Percentiles rank a stretch among this genome's conserved stretches.
These are phyloP conservation scores for Heliothis virescens DNA, from an alignment of 1,140 invertebrate genomes.

Conservation along the genomic window DNA sequence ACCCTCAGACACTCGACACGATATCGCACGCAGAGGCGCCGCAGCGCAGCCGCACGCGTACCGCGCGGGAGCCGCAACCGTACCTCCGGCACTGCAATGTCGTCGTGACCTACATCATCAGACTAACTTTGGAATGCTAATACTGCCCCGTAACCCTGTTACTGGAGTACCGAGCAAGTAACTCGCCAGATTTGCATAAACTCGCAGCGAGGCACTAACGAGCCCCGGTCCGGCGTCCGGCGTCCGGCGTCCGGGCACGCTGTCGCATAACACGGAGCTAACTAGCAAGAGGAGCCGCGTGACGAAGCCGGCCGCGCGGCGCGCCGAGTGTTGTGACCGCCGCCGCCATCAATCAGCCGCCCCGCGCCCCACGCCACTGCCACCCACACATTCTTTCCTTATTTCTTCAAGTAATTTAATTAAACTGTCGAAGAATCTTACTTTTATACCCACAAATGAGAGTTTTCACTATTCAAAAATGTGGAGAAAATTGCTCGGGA, in stretches of 20 bases:
- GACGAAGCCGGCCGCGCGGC: not conserved
- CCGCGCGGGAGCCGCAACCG: too few relatives aligned
- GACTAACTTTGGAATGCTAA: too few relatives aligned
- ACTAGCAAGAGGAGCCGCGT: not conserved
- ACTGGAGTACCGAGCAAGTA: not conserved
- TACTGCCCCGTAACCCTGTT: not conserved
- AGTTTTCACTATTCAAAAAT: conserved; percentile 9
- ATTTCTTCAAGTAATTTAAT: conserved; percentile 33
- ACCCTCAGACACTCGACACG: too few relatives aligned
- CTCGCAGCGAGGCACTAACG: conserved; percentile 5
- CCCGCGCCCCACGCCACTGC: not conserved
- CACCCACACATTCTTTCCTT: conserved; percentile 24
- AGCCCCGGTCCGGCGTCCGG: not conserved
- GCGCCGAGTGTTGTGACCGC: not conserved
- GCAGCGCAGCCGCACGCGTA: too few relatives aligned
- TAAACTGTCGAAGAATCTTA: conserved; percentile 40
- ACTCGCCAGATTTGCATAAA: conserved; percentile 22
- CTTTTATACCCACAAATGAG: conserved; percentile 20
- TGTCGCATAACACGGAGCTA: not conserved
- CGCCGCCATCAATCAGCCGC: not conserved
- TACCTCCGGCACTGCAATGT: too few relatives aligned
- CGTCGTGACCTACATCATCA: too few relatives aligned
- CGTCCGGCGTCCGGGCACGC: not conserved
- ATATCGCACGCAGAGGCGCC: too few relatives aligned
- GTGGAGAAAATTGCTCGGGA: not conserved